Conservation (phyloP, 2,797 vertebrate genomes). For the Eulemur rubriventer region DNA sequence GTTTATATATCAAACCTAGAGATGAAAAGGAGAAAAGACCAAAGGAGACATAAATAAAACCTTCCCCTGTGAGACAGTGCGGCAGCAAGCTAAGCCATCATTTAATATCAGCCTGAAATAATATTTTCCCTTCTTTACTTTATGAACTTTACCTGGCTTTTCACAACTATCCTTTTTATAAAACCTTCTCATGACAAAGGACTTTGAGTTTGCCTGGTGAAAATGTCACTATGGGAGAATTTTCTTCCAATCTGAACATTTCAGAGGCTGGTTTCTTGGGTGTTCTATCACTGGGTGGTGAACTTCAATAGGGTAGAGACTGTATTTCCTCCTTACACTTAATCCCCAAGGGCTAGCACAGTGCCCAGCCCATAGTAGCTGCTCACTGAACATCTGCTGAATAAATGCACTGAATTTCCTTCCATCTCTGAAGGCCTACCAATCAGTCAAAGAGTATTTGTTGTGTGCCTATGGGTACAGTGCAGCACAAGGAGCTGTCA, state of each 20-base stretch:
- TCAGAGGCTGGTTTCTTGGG: neutral
- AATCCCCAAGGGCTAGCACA: neutral
- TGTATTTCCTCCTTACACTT: neutral
- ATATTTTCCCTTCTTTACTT: neutral
- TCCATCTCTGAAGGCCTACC: neutral
- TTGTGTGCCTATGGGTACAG: neutral
- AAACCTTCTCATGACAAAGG: neutral
- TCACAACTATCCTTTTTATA: neutral
- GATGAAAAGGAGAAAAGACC: neutral
- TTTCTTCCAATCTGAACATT: neutral
- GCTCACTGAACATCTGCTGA: neutral
- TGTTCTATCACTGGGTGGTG: neutral
- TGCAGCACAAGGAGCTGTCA: neutral
- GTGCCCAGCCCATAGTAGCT: neutral
- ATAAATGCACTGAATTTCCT: neutral
- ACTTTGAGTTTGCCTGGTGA: neutral
- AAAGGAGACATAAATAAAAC: conserved; percentile 34
- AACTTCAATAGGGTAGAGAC: neutral
- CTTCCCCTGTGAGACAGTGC: neutral
- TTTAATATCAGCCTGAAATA: neutral
- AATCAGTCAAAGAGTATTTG: neutral
- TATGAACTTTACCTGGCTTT: neutral
- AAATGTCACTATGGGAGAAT: neutral
- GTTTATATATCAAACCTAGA: conserved; percentile 7
- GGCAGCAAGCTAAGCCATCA: neutral